These are phyloP conservation scores for Dysmachus trigonus DNA, from an alignment of 2,888 invertebrate genomes.

Conservation along the genomic window DNA sequence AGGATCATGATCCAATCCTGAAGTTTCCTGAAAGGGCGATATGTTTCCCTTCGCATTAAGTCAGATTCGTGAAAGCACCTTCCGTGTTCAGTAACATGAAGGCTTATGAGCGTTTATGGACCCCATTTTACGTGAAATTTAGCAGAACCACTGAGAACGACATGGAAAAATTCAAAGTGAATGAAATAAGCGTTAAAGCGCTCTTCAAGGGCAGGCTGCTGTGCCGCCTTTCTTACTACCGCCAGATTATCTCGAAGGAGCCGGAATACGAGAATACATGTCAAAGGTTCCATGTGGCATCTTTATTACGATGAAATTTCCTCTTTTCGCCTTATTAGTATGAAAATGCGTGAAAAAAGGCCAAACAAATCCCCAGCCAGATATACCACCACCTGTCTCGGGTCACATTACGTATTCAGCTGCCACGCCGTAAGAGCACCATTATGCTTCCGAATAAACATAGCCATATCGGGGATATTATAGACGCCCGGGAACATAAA, in stretches of 20 bases:
- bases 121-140: background rate
- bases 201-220: background rate
- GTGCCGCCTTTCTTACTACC: background rate
- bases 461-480: conserved; percentile 9
- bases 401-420: conserved; percentile 13
- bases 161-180: background rate
- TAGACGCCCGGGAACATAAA: conserved; percentile 12
- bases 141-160: background rate
- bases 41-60: background rate
- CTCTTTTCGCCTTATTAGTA: background rate
- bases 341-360: background rate
- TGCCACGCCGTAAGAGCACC: background rate
- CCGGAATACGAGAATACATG: background rate
- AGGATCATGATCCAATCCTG: background rate
- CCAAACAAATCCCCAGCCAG: background rate
- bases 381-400: conserved; percentile 16
- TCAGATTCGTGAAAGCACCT: background rate
- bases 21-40: background rate
- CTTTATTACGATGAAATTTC: background rate
- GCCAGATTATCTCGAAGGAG: background rate
- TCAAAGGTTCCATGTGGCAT: background rate
- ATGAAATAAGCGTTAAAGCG: background rate
- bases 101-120: background rate
- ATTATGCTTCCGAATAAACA: conserved; percentile 14
- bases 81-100: background rate